Evolutionary conservation across 2,888 invertebrate species (phyloP), one percentile per base, ranked within the genome.

Genomic region (Apotomis betuletana): DNA sequence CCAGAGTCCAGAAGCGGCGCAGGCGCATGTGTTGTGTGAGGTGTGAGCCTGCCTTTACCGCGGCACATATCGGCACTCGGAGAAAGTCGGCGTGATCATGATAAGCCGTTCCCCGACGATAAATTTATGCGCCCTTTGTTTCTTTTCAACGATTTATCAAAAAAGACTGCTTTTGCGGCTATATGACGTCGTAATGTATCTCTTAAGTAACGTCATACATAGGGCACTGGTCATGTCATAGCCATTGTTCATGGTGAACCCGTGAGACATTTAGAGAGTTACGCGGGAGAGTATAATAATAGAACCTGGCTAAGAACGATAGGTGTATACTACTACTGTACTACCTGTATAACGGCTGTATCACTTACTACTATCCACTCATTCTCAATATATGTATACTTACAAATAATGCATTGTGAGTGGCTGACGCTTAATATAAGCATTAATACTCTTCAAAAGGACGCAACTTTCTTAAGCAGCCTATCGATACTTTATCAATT

Each of bases 121-220:
- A 88, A 91, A 91, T 92, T 91, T 92, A 92, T 92, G 88, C 86
- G 88, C 84, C 90, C 90, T 92, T 93, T 92, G 91, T 92, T 90
- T 90, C 89, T 90, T 90, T 90, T 89, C 87, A 80, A 84, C 85
- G 85, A 91, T 91, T 89, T 89, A 91, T 90, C 89, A 90, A 90
- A 90, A 90, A 88, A 83, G 76, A 81, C 79, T 79, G 84, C 82
- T 83, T 84, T 86, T 87, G 83, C 85, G 76, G 75, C 71, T 74
- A 57, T 61, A 58, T 70, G 73, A 75, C 61, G 74, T 62, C 77
- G 76, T 77, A 75, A 75, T 77, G 78, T 77, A 76, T 77, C 74
- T 75, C 77, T 76, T 77, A 77, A 65, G 77, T 76, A 77, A 82
- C 76, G 77, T 81, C 80, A 85, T 81, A 84, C 81, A 79, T 78